Conservation (phyloP, 2,797 vertebrate genomes). For the Diceros bicornis region DNA sequence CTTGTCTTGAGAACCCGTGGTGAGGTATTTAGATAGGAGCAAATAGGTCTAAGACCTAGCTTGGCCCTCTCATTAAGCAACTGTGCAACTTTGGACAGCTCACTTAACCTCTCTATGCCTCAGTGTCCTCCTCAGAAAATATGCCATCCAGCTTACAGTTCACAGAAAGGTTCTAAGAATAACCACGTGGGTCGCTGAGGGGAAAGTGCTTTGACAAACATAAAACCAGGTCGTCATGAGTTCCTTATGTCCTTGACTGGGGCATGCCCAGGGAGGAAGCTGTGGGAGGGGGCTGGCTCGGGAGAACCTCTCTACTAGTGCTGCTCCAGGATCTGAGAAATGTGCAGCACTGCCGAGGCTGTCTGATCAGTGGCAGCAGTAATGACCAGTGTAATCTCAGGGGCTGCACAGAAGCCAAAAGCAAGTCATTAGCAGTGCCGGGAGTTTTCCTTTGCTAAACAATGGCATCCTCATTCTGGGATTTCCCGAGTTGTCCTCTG, state of each 20-base stretch:
- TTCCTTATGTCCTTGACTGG: neutral
- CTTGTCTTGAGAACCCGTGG: neutral
- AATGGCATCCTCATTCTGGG: slow-evolving; percentile 84
- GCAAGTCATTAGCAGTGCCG: slow-evolving; percentile 57
- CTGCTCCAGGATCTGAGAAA: neutral
- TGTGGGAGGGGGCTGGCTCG: neutral
- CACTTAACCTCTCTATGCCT: neutral
- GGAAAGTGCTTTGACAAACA: neutral
- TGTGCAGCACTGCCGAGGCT: neutral
- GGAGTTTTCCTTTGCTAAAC: slow-evolving; percentile 82
- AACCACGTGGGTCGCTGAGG: neutral
- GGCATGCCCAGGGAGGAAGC: neutral
- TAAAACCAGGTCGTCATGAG: neutral
- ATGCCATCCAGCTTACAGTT: neutral
- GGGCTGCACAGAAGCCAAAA: slow-evolving; percentile 43
- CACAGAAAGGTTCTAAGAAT: neutral
- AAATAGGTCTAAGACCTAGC: neutral
- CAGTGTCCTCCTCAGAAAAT: neutral
- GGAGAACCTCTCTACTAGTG: neutral
- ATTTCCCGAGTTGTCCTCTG: slow-evolving; percentile 88
- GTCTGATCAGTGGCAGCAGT: slow-evolving; percentile 74
- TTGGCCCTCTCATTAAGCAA: neutral
- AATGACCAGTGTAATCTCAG: slow-evolving; percentile 1
- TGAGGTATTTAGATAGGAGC: neutral
- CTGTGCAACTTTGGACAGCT: neutral